Conservation (phyloP, 2,113 vertebrate species). For the Odontophorus gujanensis region DNA sequence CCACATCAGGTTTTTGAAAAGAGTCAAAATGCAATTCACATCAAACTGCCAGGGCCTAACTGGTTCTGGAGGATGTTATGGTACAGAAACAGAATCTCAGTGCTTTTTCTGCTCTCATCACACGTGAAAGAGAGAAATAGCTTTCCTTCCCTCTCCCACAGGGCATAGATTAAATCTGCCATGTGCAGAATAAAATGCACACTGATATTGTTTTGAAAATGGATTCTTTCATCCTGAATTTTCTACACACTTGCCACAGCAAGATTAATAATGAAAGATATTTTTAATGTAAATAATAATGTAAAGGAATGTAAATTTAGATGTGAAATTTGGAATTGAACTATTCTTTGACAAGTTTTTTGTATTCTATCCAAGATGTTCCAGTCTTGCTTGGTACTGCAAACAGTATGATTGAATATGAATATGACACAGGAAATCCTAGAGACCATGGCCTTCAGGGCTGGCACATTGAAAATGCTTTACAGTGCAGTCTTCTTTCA, state of each 20-base stretch:
- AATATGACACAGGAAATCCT: not conserved
- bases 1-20: not conserved
- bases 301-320: not conserved
- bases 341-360: not conserved
- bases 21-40: conserved; percentile 28
- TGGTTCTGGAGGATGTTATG: accelerated
- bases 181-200: not conserved
- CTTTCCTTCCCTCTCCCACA: not conserved
- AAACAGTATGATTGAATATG: not conserved
- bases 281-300: not conserved
- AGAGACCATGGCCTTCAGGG: not conserved
- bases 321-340: not conserved
- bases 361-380: not conserved
- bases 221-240: not conserved
- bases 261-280: not conserved
- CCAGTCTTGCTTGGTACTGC: not conserved
- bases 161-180: not conserved
- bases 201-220: not conserved
- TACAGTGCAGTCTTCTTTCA: not conserved
- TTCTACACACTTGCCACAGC: not conserved
- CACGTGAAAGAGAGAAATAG: not conserved
- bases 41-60: not conserved
- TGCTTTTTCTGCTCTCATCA: not conserved
- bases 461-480: not conserved
- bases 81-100: not conserved